Percentiles rank a stretch among this genome's conserved stretches.
Conservation (phyloP, 2,888 invertebrate genomes). For the Drosophila monieri region DNA sequence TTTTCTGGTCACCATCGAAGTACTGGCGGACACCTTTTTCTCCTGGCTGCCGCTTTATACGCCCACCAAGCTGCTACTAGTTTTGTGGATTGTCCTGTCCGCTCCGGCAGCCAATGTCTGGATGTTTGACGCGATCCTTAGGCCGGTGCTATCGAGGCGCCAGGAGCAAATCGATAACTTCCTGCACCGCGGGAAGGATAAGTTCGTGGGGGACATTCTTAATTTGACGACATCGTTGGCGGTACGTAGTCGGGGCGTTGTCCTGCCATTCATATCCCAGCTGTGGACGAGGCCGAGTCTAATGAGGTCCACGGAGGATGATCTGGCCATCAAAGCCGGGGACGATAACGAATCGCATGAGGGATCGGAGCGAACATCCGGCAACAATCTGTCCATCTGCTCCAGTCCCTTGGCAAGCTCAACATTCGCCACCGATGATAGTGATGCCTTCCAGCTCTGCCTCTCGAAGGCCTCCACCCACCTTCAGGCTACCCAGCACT, state of each 20-base stretch:
- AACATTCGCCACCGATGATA: neutral
- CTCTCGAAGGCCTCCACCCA: slow-evolving; percentile 5
- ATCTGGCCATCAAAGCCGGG: neutral
- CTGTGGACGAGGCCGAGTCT: slow-evolving; percentile 22
- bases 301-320: too few species aligned
- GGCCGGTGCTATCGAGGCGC: slow-evolving; percentile 47
- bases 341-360: neutral
- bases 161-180: slow-evolving; percentile 55
- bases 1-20: slow-evolving; percentile 95
- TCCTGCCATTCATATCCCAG: slow-evolving; percentile 14
- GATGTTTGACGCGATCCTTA: slow-evolving; percentile 55
- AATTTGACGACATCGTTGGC: neutral
- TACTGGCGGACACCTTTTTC: slow-evolving; percentile 96
- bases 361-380: neutral
- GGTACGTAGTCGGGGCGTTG: neutral
- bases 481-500: neutral
- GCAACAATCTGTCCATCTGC: neutral
- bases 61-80: slow-evolving; percentile 53
- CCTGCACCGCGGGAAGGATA: slow-evolving; percentile 44
- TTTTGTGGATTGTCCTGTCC: slow-evolving; percentile 52
- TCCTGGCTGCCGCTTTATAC: slow-evolving; percentile 94
- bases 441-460: neutral
- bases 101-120: slow-evolving; percentile 66
- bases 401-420: slow-evolving; percentile 1
- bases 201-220: slow-evolving; percentile 37